These are phyloP conservation scores for Apomyelois bistriatella DNA, from an alignment of 2,888 invertebrate species.

Conservation along the genomic window DNA sequence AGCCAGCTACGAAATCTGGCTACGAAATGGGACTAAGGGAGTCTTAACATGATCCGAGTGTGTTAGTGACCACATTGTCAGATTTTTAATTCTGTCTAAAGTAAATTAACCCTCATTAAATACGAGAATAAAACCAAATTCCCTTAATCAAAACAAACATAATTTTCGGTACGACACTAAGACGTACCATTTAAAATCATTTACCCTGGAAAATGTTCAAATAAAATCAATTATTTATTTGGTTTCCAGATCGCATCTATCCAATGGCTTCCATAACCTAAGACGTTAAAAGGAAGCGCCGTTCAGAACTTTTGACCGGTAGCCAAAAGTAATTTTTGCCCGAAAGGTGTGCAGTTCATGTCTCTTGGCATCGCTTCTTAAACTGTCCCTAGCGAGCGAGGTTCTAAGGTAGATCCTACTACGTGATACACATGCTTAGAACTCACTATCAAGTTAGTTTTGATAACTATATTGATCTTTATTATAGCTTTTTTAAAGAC, in stretches of 20 bases:
- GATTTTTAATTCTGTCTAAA: too few relatives aligned
- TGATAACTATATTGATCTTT: too few relatives aligned
- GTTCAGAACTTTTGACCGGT: conserved; percentile 50
- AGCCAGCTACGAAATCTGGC: too few relatives aligned
- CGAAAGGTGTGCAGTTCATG: conserved; percentile 52
- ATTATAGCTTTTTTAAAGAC: too few relatives aligned
- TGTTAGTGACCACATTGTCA: too few relatives aligned
- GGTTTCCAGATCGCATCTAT: conserved; percentile 11
- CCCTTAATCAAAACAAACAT: too few relatives aligned
- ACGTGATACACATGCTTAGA: not conserved
- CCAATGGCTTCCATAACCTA: conserved; percentile 33
- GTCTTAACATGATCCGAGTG: too few relatives aligned
- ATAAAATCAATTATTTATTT: conserved; percentile 16
- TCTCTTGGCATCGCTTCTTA: conserved; percentile 64
- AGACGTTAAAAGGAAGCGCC: conserved; percentile 36
- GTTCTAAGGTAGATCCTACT: conserved; percentile 12
- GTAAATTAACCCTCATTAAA: too few relatives aligned
- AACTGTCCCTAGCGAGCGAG: conserved; percentile 36
- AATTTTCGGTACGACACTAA: too few relatives aligned
- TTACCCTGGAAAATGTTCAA: not conserved
- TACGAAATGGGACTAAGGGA: too few relatives aligned
- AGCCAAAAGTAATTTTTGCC: conserved; percentile 60
- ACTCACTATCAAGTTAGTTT: not conserved
- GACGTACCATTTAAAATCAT: not conserved
- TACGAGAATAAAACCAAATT: too few relatives aligned